Evolutionary conservation across 2,113 vertebrate genomes (phyloP).

Genomic region (Centropristis striata): DNA sequence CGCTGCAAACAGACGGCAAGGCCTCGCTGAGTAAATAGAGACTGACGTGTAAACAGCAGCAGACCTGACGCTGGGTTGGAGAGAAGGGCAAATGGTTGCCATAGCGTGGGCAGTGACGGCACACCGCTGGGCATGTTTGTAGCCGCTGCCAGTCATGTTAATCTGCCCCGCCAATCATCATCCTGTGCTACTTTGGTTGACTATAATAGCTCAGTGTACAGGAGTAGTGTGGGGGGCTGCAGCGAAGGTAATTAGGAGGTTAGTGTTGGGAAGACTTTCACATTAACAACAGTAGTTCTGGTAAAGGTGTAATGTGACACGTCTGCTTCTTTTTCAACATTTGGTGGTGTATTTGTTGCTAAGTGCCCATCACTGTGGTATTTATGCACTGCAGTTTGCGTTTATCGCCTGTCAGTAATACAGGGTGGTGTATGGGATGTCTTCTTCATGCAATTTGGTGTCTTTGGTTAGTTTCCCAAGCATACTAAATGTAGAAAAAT

Average conservation of each 20-base stretch:
- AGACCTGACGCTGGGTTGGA: conserved; percentile 51
- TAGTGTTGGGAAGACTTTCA: conserved; percentile 8
- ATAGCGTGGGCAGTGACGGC: conserved; percentile 57
- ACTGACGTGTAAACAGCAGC: conserved; percentile 65
- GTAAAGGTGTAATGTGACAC: background rate
- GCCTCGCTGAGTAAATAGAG: conserved; percentile 57
- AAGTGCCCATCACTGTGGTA: background rate
- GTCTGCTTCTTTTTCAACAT: background rate
- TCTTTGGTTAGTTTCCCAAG: background rate
- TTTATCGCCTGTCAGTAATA: background rate
- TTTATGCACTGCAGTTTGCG: background rate
- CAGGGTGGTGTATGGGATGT: background rate
- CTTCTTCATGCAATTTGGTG: background rate
- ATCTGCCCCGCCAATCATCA: conserved; percentile 70
- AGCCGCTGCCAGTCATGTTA: conserved; percentile 73
- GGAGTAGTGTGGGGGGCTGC: background rate
- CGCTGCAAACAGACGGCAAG: conserved; percentile 41
- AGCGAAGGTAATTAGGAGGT: conserved; percentile 17
- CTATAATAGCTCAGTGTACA: conserved; percentile 24
- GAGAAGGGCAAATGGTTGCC: conserved; percentile 59
- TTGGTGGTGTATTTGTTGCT: conserved; percentile 9
- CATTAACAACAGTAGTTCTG: conserved; percentile 5
- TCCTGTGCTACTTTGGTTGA: conserved; percentile 25
- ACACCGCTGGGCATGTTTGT: conserved; percentile 69
- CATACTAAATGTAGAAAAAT: background rate